phyloP scores from a whole-genome alignment of 2,797 vertebrate genomes.

The Borostomias antarcticus region DNA sequence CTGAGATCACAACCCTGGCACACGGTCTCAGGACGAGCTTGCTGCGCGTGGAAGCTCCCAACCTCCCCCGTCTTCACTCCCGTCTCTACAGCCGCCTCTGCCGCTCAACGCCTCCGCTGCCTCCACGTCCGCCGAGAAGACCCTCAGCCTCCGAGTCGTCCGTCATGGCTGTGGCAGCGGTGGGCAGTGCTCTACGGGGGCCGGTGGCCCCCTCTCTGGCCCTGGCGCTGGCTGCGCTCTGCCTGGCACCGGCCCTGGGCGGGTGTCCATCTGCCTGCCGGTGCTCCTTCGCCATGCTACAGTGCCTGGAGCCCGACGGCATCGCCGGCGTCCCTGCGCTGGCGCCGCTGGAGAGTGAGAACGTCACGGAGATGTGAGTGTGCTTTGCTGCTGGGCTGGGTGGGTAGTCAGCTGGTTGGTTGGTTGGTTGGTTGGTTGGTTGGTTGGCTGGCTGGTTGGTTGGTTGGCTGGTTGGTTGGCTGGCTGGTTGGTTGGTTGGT shows the following conservation, averaged over 20 bases:
- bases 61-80: slow-evolving; percentile 16
- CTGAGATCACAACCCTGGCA: slow-evolving; percentile 59
- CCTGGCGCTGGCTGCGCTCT: slow-evolving; percentile 55
- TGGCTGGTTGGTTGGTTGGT: background rate
- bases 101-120: background rate
- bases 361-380: slow-evolving; percentile 84
- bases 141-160: slow-evolving; percentile 39
- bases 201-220: slow-evolving; percentile 41
- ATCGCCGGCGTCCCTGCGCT: slow-evolving; percentile 69
- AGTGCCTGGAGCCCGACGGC: slow-evolving; percentile 70
- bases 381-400: background rate
- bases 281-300: slow-evolving; percentile 75
- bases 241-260: slow-evolving; percentile 53
- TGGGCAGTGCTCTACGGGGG: slow-evolving; percentile 9
- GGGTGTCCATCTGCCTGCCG: slow-evolving; percentile 74
- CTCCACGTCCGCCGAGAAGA: slow-evolving; percentile 8
- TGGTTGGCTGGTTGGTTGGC: background rate
- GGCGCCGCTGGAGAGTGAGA: slow-evolving; percentile 76
- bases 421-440: background rate
- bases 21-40: slow-evolving; percentile 49
- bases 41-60: slow-evolving; percentile 40
- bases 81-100: background rate
- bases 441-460: background rate
- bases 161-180: slow-evolving; percentile 64
- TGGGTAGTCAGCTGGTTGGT: background rate